Evolutionary conservation across 2,797 vertebrate genomes (phyloP).

Genomic region (Fistularia tabacaria): DNA sequence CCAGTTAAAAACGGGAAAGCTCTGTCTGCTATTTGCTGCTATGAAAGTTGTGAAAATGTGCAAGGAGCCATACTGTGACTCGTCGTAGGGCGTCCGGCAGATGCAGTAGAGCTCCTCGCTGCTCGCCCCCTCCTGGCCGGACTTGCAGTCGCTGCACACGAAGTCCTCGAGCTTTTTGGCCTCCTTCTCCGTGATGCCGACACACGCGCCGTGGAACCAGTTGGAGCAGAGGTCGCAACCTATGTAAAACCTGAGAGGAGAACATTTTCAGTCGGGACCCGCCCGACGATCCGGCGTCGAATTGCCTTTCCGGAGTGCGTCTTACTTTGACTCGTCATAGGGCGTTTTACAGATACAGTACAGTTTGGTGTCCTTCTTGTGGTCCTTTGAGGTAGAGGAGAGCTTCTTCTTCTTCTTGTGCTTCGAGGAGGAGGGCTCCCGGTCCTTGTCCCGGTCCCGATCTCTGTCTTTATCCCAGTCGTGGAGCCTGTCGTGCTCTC

Average conservation of each 20-base stretch:
- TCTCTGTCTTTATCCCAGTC: conserved; percentile 32
- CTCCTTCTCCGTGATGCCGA: conserved; percentile 98
- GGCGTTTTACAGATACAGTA: conserved; percentile 98
- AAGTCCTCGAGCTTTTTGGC: conserved; percentile 99
- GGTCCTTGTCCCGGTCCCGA: conserved; percentile 44
- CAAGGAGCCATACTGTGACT: conserved; percentile 85
- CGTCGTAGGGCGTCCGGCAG: conserved; percentile 98
- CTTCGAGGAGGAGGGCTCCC: conserved; percentile 74
- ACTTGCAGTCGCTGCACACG: conserved; percentile 96
- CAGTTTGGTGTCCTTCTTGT: conserved; percentile 96
- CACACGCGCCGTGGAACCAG: conserved; percentile 98
- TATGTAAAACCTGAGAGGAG: conserved; percentile 92
- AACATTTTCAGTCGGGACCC: background rate
- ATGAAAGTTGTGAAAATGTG: no score
- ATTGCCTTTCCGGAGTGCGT: no score
- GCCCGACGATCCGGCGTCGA: no score
- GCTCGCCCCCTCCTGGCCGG: conserved; percentile 86
- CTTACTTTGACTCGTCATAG: conserved; percentile 97
- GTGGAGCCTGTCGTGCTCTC: conserved; percentile 18
- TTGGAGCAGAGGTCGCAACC: conserved; percentile 99
- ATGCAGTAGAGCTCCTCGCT: conserved; percentile 97
- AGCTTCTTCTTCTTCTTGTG: conserved; percentile 98
- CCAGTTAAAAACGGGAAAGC: no score
- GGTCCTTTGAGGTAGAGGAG: conserved; percentile 95
- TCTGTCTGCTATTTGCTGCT: background rate